Base-by-base conservation (phyloP, 2,797 vertebrate genomes). In the Heteromormyrus szaboi region DNA sequence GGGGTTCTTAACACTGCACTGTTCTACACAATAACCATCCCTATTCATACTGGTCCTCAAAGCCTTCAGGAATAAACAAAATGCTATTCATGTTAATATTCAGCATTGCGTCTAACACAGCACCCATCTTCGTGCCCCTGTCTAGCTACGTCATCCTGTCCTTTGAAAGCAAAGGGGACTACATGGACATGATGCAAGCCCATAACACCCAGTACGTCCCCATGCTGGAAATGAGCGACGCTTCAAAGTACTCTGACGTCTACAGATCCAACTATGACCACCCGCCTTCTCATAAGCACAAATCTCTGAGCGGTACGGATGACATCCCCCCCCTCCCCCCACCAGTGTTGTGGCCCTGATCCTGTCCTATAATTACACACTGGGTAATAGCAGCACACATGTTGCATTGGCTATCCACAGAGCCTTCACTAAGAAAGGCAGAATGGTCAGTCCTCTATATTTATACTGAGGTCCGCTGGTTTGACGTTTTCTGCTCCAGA, bases 121-220 rank as follows among this genome's bases (percentile, higher is more conserved):
- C 11, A 72, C 56, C 88, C 79, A 37, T 84, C 29, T 90, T 33
- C 85, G 2, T 29, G 4, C 89, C 76, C 68, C 46, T 90, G 88
- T 72, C 79, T 59, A 99, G 99, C 91, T 99, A 99, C 4, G 99
- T 99, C 92, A 99, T 99, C 94, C 92, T 99, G 89, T 99, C 99
- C 7, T 99, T 99, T 89, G 98, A 99, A 95, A 96, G 97, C 92
- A 99, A 97, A 90, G 97, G 96, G 0, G 98, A 99, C 92, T 99
- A 99, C 92, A 99, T 99, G 99, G 99, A 99, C 91, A 99, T 99
- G 99, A 99, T 99, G 94, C 98, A 99, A 92, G 97, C 95, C 0
- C 98, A 99, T 68, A 96, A 95, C 81, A 99, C 97, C 53, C 99
- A 99, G 90, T 99, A 99, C 0, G 98, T 99, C 22, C 98, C 99